These are phyloP conservation scores for Spinibarbus caldwelli DNA, from an alignment of 2,797 vertebrate species.

Conservation along the genomic window DNA sequence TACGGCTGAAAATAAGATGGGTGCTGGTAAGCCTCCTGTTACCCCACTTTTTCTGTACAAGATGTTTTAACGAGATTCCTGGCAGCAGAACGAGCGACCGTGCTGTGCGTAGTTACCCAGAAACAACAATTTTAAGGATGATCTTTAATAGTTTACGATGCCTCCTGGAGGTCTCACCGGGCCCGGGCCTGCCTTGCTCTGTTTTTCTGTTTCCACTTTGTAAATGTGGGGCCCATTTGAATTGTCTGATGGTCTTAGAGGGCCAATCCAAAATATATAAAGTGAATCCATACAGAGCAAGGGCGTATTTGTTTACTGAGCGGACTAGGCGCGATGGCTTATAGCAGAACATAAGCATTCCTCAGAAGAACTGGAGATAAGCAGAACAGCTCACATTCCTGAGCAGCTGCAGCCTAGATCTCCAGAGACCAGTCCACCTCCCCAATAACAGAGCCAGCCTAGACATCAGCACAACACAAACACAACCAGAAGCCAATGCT, in stretches of 20 bases:
- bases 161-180: slow-evolving; percentile 3
- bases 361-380: slow-evolving; percentile 51
- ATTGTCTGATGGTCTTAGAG: slow-evolving; percentile 50
- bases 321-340: slow-evolving; percentile 34
- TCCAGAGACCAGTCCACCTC: slow-evolving; percentile 37
- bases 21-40: slow-evolving; percentile 25
- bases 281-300: slow-evolving; percentile 43
- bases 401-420: slow-evolving; percentile 39
- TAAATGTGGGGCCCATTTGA: slow-evolving; percentile 25
- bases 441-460: slow-evolving; percentile 26
- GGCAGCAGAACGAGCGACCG: neutral
- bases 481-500: slow-evolving; percentile 15
- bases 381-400: slow-evolving; percentile 52
- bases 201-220: slow-evolving; percentile 11
- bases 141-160: slow-evolving; percentile 41
- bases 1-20: slow-evolving; percentile 32
- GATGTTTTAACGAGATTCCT: slow-evolving; percentile 34
- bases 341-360: slow-evolving; percentile 43
- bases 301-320: slow-evolving; percentile 57
- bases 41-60: neutral
- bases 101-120: slow-evolving; percentile 8
- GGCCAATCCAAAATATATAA: slow-evolving; percentile 56
- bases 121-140: slow-evolving; percentile 21
- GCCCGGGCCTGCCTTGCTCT: neutral
- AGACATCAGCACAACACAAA: slow-evolving; percentile 37